phyloP scores from a whole-genome alignment of 2,113 vertebrate genomes.

The Phocoena phocoena region DNA sequence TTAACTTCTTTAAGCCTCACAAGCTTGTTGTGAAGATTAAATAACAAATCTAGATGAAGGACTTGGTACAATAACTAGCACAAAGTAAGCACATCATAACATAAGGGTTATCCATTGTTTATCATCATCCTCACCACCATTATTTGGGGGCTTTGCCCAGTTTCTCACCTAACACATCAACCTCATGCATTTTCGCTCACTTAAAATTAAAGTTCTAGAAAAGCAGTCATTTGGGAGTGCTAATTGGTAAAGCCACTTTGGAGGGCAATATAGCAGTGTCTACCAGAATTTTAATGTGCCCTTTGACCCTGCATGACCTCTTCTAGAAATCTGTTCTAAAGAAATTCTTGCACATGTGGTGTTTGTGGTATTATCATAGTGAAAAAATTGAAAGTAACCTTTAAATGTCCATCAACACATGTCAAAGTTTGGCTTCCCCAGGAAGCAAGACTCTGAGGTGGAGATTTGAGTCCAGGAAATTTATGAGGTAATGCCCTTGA shows the following conservation, averaged over 20 bases:
- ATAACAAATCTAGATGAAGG: not conserved
- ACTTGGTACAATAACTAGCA: not conserved
- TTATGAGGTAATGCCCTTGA: not conserved
- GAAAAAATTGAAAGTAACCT: not conserved
- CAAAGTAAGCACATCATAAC: not conserved
- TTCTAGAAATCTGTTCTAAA: not conserved
- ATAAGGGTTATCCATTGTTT: not conserved
- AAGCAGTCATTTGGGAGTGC: not conserved
- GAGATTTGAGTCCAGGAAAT: not conserved
- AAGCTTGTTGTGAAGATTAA: not conserved
- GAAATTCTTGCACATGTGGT: not conserved
- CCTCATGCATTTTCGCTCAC: not conserved
- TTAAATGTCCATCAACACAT: not conserved
- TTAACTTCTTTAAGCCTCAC: not conserved
- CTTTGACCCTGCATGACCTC: not conserved
- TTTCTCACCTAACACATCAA: not conserved
- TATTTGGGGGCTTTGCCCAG: not conserved
- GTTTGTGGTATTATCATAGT: not conserved
- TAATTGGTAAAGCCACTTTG: not conserved
- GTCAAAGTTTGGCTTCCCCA: not conserved
- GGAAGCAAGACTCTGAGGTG: not conserved
- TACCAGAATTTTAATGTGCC: not conserved
- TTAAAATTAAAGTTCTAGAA: slow-evolving; percentile 13
- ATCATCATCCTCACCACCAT: not conserved
- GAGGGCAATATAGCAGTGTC: not conserved